A percentile compares a stretch with the other conserved stretches of the same genome.
These are phyloP conservation scores for Torymus texanus DNA, from an alignment of 2,888 invertebrate species.

Conservation along the genomic window DNA sequence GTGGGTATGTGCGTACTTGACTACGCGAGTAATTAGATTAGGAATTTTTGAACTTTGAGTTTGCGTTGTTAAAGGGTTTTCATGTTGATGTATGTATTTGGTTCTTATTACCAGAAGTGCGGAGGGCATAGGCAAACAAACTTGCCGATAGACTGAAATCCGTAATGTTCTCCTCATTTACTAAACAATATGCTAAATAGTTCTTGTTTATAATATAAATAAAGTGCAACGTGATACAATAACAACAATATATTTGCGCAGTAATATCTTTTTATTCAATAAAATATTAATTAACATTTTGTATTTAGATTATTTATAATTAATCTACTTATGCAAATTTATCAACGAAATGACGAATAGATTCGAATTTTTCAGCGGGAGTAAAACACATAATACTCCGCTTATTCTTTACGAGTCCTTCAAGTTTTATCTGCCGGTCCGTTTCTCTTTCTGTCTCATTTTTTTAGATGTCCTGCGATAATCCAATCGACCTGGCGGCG, in stretches of 20 bases:
- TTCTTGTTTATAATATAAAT: too few species aligned
- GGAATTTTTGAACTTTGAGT: slow-evolving; percentile 45
- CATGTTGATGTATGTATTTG: too few species aligned
- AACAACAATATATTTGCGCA: too few species aligned
- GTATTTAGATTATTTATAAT: too few species aligned
- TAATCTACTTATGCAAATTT: not conserved
- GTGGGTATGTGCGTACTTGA: not conserved
- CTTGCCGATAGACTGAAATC: slow-evolving; percentile 68
- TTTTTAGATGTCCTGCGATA: slow-evolving; percentile 55
- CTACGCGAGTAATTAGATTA: slow-evolving; percentile 32
- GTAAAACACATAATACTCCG: slow-evolving; percentile 21
- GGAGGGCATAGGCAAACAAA: slow-evolving; percentile 55
- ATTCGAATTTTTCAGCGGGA: slow-evolving; percentile 28
- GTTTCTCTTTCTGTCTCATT: slow-evolving; percentile 36
- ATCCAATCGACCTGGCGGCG: slow-evolving; percentile 52
- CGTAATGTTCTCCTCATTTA: slow-evolving; percentile 54
- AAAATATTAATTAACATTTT: too few species aligned
- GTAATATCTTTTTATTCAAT: too few species aligned
- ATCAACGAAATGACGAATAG: slow-evolving; percentile 3
- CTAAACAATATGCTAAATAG: too few species aligned
- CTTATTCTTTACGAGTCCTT: slow-evolving; percentile 45
- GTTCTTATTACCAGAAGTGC: not conserved
- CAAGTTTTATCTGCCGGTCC: slow-evolving; percentile 44
- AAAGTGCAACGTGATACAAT: too few species aligned
- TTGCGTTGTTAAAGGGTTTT: not conserved